phyloP scores from a whole-genome alignment of 35 echinoderm and acorn worm species.

The Nesometra sesokonis region DNA sequence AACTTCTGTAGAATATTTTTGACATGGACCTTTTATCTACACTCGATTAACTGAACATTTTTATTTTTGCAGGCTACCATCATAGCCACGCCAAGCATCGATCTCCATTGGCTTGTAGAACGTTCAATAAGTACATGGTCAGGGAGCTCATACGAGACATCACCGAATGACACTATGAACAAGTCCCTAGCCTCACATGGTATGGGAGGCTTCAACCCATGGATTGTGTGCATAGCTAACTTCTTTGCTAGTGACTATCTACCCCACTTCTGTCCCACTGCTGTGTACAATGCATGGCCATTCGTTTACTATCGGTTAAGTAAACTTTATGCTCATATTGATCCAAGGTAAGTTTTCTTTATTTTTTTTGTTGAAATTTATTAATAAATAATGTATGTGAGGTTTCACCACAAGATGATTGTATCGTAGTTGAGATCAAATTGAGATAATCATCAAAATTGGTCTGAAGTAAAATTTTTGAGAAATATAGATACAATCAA shows the following conservation, averaged over 20 bases:
- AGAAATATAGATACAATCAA: too few species aligned
- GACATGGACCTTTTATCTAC: too few species aligned
- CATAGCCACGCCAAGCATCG: conserved; percentile 55
- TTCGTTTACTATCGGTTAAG: conserved; percentile 71
- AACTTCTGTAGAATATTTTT: too few species aligned
- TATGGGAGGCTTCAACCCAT: conserved; percentile 80
- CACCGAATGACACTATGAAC: conserved; percentile 68
- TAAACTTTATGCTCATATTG: conserved; percentile 83
- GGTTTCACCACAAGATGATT: too few species aligned
- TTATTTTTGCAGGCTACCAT: conserved; percentile 61
- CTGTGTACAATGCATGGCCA: conserved; percentile 80
- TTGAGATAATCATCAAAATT: too few species aligned
- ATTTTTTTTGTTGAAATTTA: not conserved
- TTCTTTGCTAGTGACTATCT: conserved; percentile 72
- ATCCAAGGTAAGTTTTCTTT: conserved; percentile 60
- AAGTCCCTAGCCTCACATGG: conserved; percentile 49
- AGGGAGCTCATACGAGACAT: conserved; percentile 79
- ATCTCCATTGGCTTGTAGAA: conserved; percentile 95
- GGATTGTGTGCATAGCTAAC: conserved; percentile 67
- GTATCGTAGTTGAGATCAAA: too few species aligned
- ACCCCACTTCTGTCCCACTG: conserved; percentile 81
- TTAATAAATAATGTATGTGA: not conserved
- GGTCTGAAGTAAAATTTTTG: too few species aligned
- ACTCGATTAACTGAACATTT: not conserved
- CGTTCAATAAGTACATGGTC: conserved; percentile 93